phyloP scores from a whole-genome alignment of 2,888 invertebrate genomes.

The Tipula helvola region DNA sequence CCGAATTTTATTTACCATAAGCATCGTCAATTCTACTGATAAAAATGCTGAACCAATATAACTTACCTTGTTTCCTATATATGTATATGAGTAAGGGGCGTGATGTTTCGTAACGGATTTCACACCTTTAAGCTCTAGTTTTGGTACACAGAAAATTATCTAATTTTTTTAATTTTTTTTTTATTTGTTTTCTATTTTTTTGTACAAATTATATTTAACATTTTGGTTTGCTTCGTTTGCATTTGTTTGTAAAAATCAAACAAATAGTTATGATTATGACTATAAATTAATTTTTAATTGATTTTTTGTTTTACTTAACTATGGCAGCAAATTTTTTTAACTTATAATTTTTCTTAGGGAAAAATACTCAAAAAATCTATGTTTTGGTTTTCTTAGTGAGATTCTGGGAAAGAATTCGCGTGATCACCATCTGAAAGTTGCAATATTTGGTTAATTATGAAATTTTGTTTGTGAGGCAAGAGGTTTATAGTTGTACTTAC shows the following conservation, averaged over 20 bases:
- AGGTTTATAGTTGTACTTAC: not conserved
- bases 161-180: not conserved
- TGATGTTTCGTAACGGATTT: not conserved
- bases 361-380: not conserved
- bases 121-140: not conserved
- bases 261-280: not conserved
- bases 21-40: not conserved
- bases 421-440: not conserved
- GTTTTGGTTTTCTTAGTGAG: not conserved
- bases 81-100: not conserved
- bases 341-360: not conserved
- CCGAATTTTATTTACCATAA: not conserved
- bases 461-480: not conserved
- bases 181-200: not conserved
- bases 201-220: not conserved
- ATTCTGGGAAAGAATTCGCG: not conserved
- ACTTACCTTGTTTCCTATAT: not conserved
- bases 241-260: not conserved
- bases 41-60: not conserved
- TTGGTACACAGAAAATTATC: not conserved
- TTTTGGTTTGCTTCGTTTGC: not conserved
- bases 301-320: not conserved
- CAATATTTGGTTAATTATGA: not conserved
- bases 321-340: not conserved
- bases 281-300: not conserved